Percentiles rank a stretch among this genome's conserved stretches.
phyloP scores from a whole-genome alignment of 2,113 vertebrate genomes.

The Psephotus haematonotus region DNA sequence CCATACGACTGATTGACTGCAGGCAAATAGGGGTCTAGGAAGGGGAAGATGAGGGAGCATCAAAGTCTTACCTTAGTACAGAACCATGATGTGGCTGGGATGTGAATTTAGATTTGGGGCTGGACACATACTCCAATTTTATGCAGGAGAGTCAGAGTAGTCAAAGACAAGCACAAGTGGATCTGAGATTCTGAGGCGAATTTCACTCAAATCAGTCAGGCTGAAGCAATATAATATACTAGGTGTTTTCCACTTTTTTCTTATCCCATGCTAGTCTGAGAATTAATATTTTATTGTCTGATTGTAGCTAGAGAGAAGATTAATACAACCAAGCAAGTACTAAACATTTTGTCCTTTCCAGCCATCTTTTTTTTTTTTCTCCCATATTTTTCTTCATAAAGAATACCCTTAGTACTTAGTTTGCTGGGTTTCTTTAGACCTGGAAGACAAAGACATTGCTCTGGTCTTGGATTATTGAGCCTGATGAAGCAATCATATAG shows the following conservation, averaged over 20 bases:
- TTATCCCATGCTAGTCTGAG: not conserved
- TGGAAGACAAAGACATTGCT: not conserved
- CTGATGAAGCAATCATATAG: not conserved
- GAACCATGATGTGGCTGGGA: rapidly evolving
- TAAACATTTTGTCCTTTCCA: not conserved
- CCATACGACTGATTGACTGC: rapidly evolving
- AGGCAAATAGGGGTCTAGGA: not conserved
- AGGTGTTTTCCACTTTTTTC: not conserved
- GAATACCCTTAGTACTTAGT: not conserved
- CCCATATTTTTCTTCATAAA: not conserved
- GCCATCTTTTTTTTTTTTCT: not conserved
- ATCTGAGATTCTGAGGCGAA: not conserved
- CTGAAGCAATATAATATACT: not conserved
- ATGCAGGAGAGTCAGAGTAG: not conserved
- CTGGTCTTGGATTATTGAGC: not conserved
- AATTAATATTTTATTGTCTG: not conserved
- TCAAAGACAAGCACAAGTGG: not conserved
- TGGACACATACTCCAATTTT: not conserved
- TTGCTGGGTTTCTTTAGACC: not conserved
- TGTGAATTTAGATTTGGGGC: rapidly evolving
- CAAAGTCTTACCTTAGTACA: not conserved
- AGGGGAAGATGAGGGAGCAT: not conserved
- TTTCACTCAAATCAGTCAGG: not conserved
- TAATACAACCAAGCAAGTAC: not conserved
- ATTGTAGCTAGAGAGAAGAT: not conserved